phyloP scores from a whole-genome alignment of 2,113 vertebrate genomes.

The Speoplatyrhinus poulsoni region DNA sequence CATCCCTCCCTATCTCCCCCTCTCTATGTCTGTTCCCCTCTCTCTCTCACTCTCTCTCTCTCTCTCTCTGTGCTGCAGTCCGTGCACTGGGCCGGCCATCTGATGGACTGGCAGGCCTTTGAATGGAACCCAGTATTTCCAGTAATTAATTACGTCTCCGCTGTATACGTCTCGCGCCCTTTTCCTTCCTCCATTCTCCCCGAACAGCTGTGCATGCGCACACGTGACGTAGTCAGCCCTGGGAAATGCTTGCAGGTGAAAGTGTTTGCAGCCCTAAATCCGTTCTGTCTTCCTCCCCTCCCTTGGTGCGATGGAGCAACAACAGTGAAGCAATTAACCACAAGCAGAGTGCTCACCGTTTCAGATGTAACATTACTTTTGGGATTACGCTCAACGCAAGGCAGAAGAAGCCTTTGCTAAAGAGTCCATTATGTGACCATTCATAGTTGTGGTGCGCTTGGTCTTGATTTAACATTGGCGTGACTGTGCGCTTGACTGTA shows the following conservation, averaged over 20 bases:
- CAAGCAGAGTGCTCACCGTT: neutral
- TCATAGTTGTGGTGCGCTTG: conserved; percentile 23
- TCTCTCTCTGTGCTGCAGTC: neutral
- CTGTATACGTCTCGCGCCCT: conserved; percentile 7
- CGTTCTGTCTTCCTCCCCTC: conserved; percentile 47
- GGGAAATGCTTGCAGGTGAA: conserved; percentile 35
- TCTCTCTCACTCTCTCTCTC: conserved; percentile 3
- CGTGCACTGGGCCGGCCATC: neutral
- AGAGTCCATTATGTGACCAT: conserved; percentile 30
- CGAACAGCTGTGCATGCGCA: conserved; percentile 57
- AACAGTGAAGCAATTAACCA: conserved; percentile 58
- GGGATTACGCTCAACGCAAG: too few relatives aligned
- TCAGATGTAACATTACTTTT: conserved; percentile 15
- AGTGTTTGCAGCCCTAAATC: conserved; percentile 15
- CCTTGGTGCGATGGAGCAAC: conserved; percentile 63
- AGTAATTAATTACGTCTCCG: conserved; percentile 32
- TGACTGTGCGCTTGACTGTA: conserved; percentile 3
- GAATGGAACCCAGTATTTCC: conserved; percentile 34
- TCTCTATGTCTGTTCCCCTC: neutral
- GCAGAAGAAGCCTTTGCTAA: neutral
- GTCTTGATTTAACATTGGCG: conserved; percentile 28
- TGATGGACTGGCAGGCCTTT: neutral
- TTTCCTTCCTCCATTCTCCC: conserved; percentile 28
- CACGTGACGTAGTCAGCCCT: conserved; percentile 61
- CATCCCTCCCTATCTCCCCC: too few relatives aligned